phyloP scores from a whole-genome alignment of 1,140 invertebrate genomes.

The Sogatella furcifera region DNA sequence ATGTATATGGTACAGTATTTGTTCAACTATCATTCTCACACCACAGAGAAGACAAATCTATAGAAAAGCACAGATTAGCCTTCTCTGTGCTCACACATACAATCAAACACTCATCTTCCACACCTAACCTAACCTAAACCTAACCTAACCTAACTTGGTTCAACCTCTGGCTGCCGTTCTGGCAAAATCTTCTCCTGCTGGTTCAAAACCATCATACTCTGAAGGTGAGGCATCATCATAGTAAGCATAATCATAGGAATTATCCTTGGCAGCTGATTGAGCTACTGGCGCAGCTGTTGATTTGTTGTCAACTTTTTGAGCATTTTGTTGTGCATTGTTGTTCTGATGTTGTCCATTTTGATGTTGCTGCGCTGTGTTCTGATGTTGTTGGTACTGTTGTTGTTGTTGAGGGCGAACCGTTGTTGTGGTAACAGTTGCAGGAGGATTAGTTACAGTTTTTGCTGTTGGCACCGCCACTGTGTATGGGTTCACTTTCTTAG shows the following conservation, averaged over 20 bases:
- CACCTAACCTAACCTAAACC: no score
- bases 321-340: background rate
- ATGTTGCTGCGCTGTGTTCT: background rate
- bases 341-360: background rate
- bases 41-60: no score
- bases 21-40: no score
- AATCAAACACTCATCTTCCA: no score
- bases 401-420: background rate
- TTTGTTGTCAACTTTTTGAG: background rate
- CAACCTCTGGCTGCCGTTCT: constrained; percentile 13
- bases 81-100: no score
- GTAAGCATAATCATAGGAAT: constrained; percentile 27
- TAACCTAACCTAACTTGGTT: background rate
- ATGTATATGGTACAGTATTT: no score
- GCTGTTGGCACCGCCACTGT: background rate
- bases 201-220: constrained; percentile 25
- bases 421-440: background rate
- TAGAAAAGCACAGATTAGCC: no score
- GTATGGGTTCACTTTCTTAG: background rate
- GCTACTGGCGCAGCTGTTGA: constrained; percentile 1
- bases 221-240: constrained; percentile 23
- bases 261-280: constrained; percentile 16
- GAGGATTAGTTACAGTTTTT: background rate
- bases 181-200: constrained; percentile 23
- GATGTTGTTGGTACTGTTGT: background rate